phyloP scores from a whole-genome alignment of 2,113 vertebrate genomes.

The Passer domesticus region DNA sequence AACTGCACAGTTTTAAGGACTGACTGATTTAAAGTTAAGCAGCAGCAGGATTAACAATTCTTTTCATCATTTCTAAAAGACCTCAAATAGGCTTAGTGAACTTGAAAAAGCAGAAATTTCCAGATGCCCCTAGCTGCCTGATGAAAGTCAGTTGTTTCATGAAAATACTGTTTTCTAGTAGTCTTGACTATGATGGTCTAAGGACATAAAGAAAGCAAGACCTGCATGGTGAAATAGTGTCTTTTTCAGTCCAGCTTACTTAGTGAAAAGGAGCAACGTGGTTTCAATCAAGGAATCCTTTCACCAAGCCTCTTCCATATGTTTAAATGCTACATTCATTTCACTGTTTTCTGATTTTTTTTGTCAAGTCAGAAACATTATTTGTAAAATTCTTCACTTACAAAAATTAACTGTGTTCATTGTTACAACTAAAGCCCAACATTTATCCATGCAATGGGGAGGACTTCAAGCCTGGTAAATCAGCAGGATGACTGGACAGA shows the following conservation, averaged over 20 bases:
- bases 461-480: not conserved
- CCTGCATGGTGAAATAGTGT: not conserved
- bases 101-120: not conserved
- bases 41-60: not conserved
- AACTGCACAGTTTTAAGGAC: slow-evolving; percentile 33
- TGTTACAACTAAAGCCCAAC: not conserved
- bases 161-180: not conserved
- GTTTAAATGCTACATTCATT: not conserved
- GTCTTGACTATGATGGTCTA: not conserved
- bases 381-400: not conserved
- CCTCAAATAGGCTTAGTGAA: not conserved
- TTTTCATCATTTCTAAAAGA: not conserved
- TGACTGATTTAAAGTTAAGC: not conserved
- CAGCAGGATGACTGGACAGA: not conserved
- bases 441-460: not conserved
- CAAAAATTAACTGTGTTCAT: not conserved
- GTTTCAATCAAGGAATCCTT: not conserved
- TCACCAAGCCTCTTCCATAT: not conserved
- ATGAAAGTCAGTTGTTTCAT: not conserved
- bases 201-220: not conserved
- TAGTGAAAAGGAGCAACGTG: not conserved
- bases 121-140: not conserved
- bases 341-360: not conserved
- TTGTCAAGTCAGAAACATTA: not conserved
- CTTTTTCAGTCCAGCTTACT: not conserved